These are phyloP conservation scores for Ctenopoma kingsleyae DNA, from an alignment of 2,797 vertebrate species.

Conservation along the genomic window DNA sequence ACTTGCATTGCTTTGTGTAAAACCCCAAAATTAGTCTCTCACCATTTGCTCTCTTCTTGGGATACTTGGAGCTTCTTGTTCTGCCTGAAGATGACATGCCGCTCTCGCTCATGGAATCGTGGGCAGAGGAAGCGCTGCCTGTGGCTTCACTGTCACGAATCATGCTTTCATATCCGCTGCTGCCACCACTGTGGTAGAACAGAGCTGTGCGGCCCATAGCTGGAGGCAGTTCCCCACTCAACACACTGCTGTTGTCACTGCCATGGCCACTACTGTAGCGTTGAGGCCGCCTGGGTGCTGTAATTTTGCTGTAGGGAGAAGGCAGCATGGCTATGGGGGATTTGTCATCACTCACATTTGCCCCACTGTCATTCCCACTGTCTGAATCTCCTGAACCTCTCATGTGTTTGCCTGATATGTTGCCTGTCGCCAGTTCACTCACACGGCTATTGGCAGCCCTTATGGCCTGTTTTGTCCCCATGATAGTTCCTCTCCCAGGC, in stretches of 20 bases:
- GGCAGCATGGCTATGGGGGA: conserved; percentile 86
- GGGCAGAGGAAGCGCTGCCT: conserved; percentile 95
- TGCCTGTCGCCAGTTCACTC: conserved; percentile 90
- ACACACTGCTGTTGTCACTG: conserved; percentile 97
- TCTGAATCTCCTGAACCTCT: conserved; percentile 91
- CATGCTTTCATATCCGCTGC: conserved; percentile 98
- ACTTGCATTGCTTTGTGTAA: neutral
- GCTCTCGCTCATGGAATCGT: conserved; percentile 97
- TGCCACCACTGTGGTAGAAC: conserved; percentile 96
- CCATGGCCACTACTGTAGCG: conserved; percentile 97
- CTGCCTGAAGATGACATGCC: conserved; percentile 92
- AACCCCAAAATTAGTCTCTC: conserved; percentile 50
- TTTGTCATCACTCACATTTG: conserved; percentile 86
- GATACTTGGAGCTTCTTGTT: conserved; percentile 91
- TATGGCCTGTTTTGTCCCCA: conserved; percentile 97
- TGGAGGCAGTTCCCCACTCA: conserved; percentile 95
- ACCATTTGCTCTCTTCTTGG: conserved; percentile 95
- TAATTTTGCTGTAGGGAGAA: conserved; percentile 98
- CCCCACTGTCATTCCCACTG: conserved; percentile 91
- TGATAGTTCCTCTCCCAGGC: conserved; percentile 92
- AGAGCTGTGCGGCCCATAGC: conserved; percentile 97
- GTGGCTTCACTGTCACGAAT: conserved; percentile 98
- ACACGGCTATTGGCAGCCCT: conserved; percentile 95
- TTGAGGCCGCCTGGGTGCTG: conserved; percentile 93
- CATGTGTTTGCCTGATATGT: conserved; percentile 85